These are phyloP conservation scores for Xylophagus ater DNA, from an alignment of 2,888 invertebrate species.

Conservation along the genomic window DNA sequence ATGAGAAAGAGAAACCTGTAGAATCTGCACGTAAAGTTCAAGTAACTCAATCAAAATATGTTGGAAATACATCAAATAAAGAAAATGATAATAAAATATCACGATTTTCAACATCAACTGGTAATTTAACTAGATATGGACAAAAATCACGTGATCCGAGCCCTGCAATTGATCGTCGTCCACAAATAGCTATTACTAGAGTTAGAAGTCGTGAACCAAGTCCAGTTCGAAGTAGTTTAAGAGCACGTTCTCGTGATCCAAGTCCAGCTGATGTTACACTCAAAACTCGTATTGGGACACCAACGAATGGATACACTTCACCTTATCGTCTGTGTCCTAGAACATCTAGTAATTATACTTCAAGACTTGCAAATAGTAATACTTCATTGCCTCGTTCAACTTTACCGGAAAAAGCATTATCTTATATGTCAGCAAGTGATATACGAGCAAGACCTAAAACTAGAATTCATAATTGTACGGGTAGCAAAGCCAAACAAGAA, in stretches of 20 bases:
- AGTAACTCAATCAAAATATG: slow-evolving; percentile 8
- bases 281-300: slow-evolving; percentile 11
- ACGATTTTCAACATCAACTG: slow-evolving; percentile 19
- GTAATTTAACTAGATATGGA: slow-evolving; percentile 26
- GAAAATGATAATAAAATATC: slow-evolving; percentile 10
- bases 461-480: slow-evolving; percentile 13
- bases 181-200: slow-evolving; percentile 22
- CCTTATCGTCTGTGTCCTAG: slow-evolving; percentile 24
- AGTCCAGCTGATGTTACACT: slow-evolving; percentile 16
- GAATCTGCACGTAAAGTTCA: slow-evolving; percentile 17
- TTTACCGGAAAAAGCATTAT: slow-evolving; percentile 29
- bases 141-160: slow-evolving; percentile 33
- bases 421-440: slow-evolving; percentile 36
- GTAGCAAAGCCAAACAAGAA: slow-evolving; percentile 30
- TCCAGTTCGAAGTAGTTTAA: slow-evolving; percentile 39
- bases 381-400: slow-evolving; percentile 9
- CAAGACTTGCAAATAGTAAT: slow-evolving; percentile 21
- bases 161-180: slow-evolving; percentile 23
- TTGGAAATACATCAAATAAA: slow-evolving; percentile 10
- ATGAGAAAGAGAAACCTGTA: slow-evolving; percentile 18
- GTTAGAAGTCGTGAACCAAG: slow-evolving; percentile 46
- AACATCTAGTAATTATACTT: slow-evolving; percentile 16
- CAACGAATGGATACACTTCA: slow-evolving; percentile 19
- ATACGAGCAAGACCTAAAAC: slow-evolving; percentile 29
- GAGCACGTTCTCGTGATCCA: slow-evolving; percentile 38